phyloP scores from a whole-genome alignment of 2,797 vertebrate species.

The Vireo griseus region DNA sequence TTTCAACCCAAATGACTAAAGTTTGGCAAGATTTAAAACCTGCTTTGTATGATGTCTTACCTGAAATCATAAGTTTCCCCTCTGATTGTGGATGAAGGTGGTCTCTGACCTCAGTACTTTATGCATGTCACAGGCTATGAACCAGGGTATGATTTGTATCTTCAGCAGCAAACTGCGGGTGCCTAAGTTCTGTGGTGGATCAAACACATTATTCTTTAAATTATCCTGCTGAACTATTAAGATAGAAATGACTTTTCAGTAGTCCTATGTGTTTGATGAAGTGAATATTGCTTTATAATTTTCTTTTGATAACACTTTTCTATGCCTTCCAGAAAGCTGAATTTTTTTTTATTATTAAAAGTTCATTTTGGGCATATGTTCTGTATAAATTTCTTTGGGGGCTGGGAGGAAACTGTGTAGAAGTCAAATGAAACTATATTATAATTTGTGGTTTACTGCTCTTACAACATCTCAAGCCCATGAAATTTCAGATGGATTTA shows the following conservation, averaged over 20 bases:
- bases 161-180: not conserved
- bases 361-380: not conserved
- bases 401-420: not conserved
- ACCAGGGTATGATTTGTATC: not conserved
- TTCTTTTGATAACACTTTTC: not conserved
- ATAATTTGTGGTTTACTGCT: not conserved
- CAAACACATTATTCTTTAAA: not conserved
- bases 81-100: not conserved
- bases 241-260: not conserved
- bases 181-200: not conserved
- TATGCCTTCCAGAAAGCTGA: not conserved
- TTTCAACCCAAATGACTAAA: not conserved
- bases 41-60: not conserved
- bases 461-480: not conserved
- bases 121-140: not conserved
- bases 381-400: not conserved
- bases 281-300: not conserved
- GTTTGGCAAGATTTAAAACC: not conserved
- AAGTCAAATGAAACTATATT: not conserved
- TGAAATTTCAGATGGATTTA: slow-evolving; percentile 40
- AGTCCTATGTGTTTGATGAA: not conserved
- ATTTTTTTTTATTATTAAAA: not conserved
- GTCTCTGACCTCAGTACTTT: not conserved
- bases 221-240: not conserved
- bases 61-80: not conserved